Percentiles rank a stretch among this genome's conserved stretches.
These are phyloP conservation scores for Cheirogaleus medius DNA, from an alignment of 2,113 vertebrate species.

Conservation along the genomic window DNA sequence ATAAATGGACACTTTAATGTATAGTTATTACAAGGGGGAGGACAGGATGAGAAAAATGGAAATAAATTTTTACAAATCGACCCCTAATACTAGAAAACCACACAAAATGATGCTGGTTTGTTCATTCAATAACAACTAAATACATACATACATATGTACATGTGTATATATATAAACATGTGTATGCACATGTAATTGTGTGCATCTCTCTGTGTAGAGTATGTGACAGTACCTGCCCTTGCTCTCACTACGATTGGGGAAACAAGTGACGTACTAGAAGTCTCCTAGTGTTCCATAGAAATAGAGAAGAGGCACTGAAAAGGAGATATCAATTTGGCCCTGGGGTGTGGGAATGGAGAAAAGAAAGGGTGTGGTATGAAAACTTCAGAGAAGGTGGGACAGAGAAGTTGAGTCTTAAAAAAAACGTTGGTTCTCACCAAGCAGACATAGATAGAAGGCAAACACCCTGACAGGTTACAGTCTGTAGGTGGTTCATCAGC, in stretches of 20 bases:
- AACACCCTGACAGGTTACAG: neutral
- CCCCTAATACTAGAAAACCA: neutral
- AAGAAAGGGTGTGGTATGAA: neutral
- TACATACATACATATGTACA: neutral
- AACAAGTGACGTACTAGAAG: neutral
- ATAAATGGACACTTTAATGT: neutral
- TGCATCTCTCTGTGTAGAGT: neutral
- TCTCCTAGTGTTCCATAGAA: neutral
- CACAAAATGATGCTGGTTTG: neutral
- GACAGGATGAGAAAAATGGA: neutral
- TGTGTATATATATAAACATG: neutral
- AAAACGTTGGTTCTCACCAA: neutral
- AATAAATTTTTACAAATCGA: neutral
- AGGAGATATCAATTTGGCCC: neutral
- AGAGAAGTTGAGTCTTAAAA: neutral
- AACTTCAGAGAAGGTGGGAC: neutral
- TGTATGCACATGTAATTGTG: neutral
- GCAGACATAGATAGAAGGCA: neutral
- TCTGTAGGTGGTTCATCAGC: neutral
- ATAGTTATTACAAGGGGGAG: neutral
- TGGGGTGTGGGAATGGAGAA: neutral
- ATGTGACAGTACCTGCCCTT: neutral
- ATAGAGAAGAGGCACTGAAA: neutral
- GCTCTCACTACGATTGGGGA: neutral
- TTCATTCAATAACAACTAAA: neutral